Conservation (phyloP, 2,113 vertebrate species). For the Ceratotherium simum region DNA sequence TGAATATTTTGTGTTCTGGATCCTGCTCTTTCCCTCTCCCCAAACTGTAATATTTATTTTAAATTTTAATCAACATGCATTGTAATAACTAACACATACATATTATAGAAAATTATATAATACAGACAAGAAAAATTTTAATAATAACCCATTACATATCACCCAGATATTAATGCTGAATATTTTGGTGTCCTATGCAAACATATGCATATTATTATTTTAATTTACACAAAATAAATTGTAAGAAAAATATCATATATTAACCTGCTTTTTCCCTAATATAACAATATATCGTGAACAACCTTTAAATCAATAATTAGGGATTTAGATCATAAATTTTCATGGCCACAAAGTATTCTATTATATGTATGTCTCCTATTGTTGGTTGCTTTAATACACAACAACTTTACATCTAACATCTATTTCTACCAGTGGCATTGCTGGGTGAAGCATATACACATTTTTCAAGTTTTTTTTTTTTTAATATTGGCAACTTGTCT, state of each 20-base stretch:
- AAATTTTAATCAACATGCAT: neutral
- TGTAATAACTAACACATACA: neutral
- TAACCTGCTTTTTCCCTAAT: neutral
- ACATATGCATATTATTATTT: neutral
- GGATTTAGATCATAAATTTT: neutral
- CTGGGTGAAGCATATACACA: neutral
- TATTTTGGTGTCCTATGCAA: neutral
- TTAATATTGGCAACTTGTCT: neutral
- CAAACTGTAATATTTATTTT: neutral
- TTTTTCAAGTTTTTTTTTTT: neutral
- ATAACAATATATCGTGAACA: neutral
- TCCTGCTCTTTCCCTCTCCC: neutral
- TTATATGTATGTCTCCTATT: neutral
- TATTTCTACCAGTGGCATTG: neutral
- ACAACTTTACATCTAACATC: neutral
- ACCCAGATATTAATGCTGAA: neutral
- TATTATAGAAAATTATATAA: neutral
- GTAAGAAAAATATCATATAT: neutral
- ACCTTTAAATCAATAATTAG: conserved; percentile 18
- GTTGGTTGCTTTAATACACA: neutral
- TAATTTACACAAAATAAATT: neutral
- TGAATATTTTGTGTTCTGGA: neutral
- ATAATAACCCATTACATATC: neutral
- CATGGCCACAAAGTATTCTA: neutral
- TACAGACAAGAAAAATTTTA: neutral